These are phyloP conservation scores for Thymelicus lineola DNA, from an alignment of 2,888 invertebrate genomes.

Conservation along the genomic window DNA sequence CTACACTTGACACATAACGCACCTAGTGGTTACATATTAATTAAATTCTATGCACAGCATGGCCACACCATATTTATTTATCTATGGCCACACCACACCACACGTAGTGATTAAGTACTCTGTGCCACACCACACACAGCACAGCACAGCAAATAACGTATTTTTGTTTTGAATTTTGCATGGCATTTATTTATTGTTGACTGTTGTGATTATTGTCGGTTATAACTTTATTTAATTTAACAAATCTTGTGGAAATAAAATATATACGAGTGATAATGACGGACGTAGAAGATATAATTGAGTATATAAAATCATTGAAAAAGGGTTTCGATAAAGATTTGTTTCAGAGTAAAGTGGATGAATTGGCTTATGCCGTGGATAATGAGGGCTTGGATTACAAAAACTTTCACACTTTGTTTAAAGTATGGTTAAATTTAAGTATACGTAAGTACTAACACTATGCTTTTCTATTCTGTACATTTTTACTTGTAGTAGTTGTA, in stretches of 20 bases:
- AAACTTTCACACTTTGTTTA: constrained; percentile 74
- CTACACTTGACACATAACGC: too few relatives aligned
- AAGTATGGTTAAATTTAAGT: constrained; percentile 78
- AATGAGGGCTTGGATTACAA: constrained; percentile 64
- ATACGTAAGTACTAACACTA: constrained; percentile 67
- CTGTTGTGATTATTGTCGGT: too few relatives aligned
- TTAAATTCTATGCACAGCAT: too few relatives aligned
- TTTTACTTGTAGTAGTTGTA: neutral
- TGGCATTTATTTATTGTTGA: too few relatives aligned
- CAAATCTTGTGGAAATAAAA: neutral
- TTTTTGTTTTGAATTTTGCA: neutral
- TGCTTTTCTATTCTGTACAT: neutral
- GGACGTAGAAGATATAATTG: constrained; percentile 73
- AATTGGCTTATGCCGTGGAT: constrained; percentile 66
- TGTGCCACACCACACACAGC: too few relatives aligned
- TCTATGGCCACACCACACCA: too few relatives aligned
- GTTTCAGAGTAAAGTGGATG: constrained; percentile 71
- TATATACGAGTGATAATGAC: constrained; percentile 52
- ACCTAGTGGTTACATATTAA: too few relatives aligned
- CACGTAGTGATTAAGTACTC: too few relatives aligned
- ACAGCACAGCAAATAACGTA: too few relatives aligned
- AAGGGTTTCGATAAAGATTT: constrained; percentile 78
- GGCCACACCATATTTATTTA: too few relatives aligned
- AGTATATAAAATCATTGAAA: constrained; percentile 71
- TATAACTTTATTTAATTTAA: neutral